These are phyloP conservation scores for Thunnus thynnus DNA, from an alignment of 2,113 vertebrate species.

Conservation along the genomic window DNA sequence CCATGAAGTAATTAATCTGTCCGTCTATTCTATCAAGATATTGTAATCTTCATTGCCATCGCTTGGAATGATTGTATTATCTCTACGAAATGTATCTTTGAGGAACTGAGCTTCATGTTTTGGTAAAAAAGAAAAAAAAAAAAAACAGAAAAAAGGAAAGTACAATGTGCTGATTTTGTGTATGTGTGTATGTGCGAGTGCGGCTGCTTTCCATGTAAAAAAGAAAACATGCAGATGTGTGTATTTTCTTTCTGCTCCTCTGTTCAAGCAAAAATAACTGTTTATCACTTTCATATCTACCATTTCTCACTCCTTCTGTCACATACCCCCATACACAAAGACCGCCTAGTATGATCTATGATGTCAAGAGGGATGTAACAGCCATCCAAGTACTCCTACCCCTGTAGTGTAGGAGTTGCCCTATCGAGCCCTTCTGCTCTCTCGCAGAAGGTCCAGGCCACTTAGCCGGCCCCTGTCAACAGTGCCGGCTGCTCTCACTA, in stretches of 20 bases:
- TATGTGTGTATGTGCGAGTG: constrained; percentile 28
- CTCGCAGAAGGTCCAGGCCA: constrained; percentile 52
- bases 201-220: constrained; percentile 45
- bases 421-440: constrained; percentile 58
- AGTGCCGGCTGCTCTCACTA: constrained; percentile 38
- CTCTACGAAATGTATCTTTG: constrained; percentile 56
- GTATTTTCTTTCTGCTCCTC: constrained; percentile 50
- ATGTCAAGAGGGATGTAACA: constrained; percentile 79
- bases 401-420: constrained; percentile 41
- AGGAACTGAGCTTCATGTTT: constrained; percentile 50
- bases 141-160: not conserved
- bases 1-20: constrained; percentile 79
- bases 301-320: constrained; percentile 35
- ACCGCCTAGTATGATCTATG: constrained; percentile 56
- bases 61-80: constrained; percentile 78
- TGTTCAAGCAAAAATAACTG: constrained; percentile 48
- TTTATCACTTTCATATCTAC: constrained; percentile 25
- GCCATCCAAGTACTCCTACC: constrained; percentile 68
- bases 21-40: constrained; percentile 72
- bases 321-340: constrained; percentile 28
- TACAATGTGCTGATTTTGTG: constrained; percentile 41
- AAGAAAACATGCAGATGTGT: constrained; percentile 38
- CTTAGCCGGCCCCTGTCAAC: constrained; percentile 41
- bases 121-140: constrained; percentile 32
- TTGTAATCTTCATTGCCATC: constrained; percentile 74